Evolutionary conservation across 2,888 invertebrate species (phyloP).

Genomic region (Isoperla grammatica): DNA sequence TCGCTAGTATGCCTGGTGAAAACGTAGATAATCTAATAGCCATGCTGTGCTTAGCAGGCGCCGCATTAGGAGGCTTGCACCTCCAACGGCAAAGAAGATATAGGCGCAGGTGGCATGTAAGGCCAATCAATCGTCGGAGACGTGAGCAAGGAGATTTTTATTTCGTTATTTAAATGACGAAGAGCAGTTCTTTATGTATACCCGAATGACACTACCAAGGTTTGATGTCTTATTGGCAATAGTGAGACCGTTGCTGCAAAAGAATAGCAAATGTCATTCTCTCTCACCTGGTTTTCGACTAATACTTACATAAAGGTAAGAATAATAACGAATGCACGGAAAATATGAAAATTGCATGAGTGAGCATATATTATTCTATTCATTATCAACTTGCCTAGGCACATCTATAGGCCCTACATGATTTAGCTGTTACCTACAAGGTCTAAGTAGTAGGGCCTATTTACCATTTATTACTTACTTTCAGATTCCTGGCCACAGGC

Average conservation of each 20-base stretch:
- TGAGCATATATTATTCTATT: not conserved
- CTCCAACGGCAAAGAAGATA: not conserved
- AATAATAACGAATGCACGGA: not conserved
- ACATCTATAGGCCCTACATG: too few species aligned
- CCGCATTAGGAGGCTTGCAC: too few species aligned
- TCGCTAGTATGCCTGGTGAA: too few species aligned
- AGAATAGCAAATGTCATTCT: not conserved
- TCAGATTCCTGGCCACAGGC: conserved; percentile 23
- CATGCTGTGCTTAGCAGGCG: too few species aligned
- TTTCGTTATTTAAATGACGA: not conserved
- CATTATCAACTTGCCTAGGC: too few species aligned
- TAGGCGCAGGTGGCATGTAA: conserved; percentile 7
- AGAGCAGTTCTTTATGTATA: conserved; percentile 8
- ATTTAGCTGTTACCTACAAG: too few species aligned
- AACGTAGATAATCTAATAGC: too few species aligned
- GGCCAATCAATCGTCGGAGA: conserved; percentile 1
- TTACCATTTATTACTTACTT: conserved; percentile 7
- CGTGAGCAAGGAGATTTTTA: conserved; percentile 4
- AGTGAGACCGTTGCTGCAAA: not conserved
- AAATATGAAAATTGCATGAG: too few species aligned
- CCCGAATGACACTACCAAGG: not conserved
- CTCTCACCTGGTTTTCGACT: conserved; percentile 2
- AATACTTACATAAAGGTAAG: conserved; percentile 4
- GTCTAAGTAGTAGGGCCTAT: not conserved
- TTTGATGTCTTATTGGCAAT: not conserved